phyloP scores from a whole-genome alignment of 2,888 invertebrate species.

The Cryptus armator region DNA sequence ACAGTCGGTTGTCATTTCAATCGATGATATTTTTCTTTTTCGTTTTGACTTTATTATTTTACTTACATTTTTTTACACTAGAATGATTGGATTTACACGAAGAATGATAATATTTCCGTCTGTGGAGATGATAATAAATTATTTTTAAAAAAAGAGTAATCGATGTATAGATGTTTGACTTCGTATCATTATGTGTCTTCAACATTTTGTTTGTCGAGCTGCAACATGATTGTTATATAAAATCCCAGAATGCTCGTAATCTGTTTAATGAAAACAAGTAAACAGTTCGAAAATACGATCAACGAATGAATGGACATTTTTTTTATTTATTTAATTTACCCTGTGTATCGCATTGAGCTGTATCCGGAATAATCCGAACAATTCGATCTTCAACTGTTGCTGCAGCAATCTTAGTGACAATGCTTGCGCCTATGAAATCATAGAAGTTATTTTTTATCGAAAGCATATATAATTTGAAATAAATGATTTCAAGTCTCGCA shows the following conservation, averaged over 20 bases:
- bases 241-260: conserved; percentile 35
- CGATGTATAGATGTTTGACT: background rate
- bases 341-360: conserved; percentile 32
- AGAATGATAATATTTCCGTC: too few species aligned
- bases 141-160: background rate
- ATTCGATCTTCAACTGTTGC: conserved; percentile 46
- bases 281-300: background rate
- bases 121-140: background rate
- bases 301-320: background rate
- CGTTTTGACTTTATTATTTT: too few species aligned
- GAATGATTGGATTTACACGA: too few species aligned
- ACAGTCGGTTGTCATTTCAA: background rate
- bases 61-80: too few species aligned
- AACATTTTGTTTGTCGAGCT: conserved; percentile 21
- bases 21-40: background rate
- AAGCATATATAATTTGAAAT: background rate
- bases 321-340: conserved; percentile 35
- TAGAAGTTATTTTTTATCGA: background rate
- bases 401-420: conserved; percentile 54
- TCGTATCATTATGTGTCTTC: background rate
- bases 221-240: conserved; percentile 31
- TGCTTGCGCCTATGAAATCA: conserved; percentile 41
- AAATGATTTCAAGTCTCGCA: background rate
- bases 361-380: conserved; percentile 52
- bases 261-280: conserved; percentile 32